Conservation (phyloP, 2,888 invertebrate species). For the Athalia circularis region DNA sequence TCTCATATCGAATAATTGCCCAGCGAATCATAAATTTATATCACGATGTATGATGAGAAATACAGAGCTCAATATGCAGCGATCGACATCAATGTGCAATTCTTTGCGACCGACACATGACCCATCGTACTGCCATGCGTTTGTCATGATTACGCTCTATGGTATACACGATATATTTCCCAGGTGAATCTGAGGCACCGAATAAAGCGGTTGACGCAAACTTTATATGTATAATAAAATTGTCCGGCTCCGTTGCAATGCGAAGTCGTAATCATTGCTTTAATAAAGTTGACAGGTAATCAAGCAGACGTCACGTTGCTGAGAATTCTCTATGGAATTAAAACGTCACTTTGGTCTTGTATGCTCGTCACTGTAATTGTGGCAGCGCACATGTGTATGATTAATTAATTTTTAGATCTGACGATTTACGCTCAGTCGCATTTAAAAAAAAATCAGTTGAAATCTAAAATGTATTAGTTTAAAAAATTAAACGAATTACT, state of each 20-base stretch:
- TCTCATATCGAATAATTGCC: too few relatives aligned
- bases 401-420: too few relatives aligned
- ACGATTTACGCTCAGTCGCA: too few relatives aligned
- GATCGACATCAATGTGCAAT: too few relatives aligned
- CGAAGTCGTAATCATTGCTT: neutral
- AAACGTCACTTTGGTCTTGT: neutral
- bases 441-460: too few relatives aligned
- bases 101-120: too few relatives aligned
- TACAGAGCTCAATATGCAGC: too few relatives aligned
- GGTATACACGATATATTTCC: neutral
- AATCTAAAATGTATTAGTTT: neutral
- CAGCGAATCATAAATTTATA: too few relatives aligned
- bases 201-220: neutral
- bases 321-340: neutral
- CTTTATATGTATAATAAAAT: neutral
- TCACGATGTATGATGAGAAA: too few relatives aligned
- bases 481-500: neutral
- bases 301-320: neutral
- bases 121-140: too few relatives aligned
- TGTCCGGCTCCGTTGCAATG: neutral
- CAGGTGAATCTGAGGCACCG: neutral
- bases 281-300: neutral
- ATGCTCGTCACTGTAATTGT: neutral
- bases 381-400: neutral
- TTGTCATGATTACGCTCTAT: too few relatives aligned